A percentile compares a stretch with the other conserved stretches of the same genome.
phyloP scores from a whole-genome alignment of 2,888 invertebrate species.

The Nomada lathburiana region DNA sequence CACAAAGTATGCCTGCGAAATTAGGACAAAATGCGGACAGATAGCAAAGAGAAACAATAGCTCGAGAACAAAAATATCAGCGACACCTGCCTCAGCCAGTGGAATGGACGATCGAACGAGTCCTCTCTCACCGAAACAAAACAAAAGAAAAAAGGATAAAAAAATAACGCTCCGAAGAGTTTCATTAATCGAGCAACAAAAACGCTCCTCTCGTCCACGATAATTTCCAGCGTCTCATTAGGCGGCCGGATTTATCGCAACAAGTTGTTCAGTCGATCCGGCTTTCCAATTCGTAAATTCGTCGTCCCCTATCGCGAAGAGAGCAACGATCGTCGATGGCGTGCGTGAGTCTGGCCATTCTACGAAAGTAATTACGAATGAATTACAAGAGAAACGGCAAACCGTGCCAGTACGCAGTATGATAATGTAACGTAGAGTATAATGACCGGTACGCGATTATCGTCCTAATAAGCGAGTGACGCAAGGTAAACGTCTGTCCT shows the following conservation, averaged over 20 bases:
- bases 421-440: slow-evolving; percentile 81
- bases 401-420: slow-evolving; percentile 69
- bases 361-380: slow-evolving; percentile 81
- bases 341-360: slow-evolving; percentile 76
- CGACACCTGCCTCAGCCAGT: too few species aligned
- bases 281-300: slow-evolving; percentile 51
- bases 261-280: slow-evolving; percentile 25
- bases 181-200: slow-evolving; percentile 49
- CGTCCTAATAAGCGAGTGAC: slow-evolving; percentile 83
- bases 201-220: slow-evolving; percentile 29
- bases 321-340: slow-evolving; percentile 65
- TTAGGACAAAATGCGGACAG: too few species aligned
- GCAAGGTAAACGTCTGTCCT: slow-evolving; percentile 64
- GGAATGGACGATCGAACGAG: neutral
- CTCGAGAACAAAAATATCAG: too few species aligned
- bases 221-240: slow-evolving; percentile 53
- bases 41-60: too few species aligned
- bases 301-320: slow-evolving; percentile 29
- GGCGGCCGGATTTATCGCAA: slow-evolving; percentile 45
- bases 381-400: slow-evolving; percentile 74
- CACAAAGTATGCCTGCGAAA: too few species aligned
- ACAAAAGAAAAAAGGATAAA: neutral
- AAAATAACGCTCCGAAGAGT: slow-evolving; percentile 4
- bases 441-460: slow-evolving; percentile 82
- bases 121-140: slow-evolving; percentile 19